phyloP scores from a whole-genome alignment of 2,888 invertebrate genomes.

The Sphinx pinastri region DNA sequence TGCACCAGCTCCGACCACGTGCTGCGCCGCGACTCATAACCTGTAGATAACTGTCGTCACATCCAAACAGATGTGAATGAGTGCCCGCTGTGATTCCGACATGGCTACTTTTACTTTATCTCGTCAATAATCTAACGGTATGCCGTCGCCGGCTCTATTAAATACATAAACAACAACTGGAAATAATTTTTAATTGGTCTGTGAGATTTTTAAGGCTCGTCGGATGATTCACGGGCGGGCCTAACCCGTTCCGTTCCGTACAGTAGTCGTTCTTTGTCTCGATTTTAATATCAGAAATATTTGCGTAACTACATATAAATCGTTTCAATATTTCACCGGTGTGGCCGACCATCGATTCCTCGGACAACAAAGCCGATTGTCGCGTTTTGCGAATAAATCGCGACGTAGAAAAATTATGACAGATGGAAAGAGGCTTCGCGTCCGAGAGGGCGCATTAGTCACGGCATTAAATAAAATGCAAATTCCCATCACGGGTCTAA shows the following conservation, averaged over 20 bases:
- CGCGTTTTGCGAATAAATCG: constrained; percentile 75
- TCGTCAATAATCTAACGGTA: constrained; percentile 58
- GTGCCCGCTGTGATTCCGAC: constrained; percentile 68
- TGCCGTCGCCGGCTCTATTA: constrained; percentile 57
- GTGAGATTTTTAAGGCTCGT: constrained; percentile 55
- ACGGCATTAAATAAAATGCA: constrained; percentile 75
- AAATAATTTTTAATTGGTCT: constrained; percentile 66
- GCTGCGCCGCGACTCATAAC: constrained; percentile 58
- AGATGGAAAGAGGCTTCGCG: constrained; percentile 66
- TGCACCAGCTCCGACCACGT: constrained; percentile 63
- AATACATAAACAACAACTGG: constrained; percentile 57
- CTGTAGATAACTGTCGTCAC: constrained; percentile 54
- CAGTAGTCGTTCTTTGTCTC: constrained; percentile 56
- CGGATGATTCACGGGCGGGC: constrained; percentile 59
- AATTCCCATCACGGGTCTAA: constrained; percentile 65
- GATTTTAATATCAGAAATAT: constrained; percentile 54
- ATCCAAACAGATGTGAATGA: constrained; percentile 61
- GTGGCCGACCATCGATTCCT: constrained; percentile 51
- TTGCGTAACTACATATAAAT: constrained; percentile 67
- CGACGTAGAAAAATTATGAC: constrained; percentile 84
- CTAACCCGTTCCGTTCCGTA: constrained; percentile 53
- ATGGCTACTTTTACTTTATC: constrained; percentile 61
- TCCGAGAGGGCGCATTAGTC: constrained; percentile 67
- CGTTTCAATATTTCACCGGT: constrained; percentile 64
- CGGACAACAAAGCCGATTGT: constrained; percentile 72